Percentiles rank a stretch among this genome's conserved stretches.
phyloP scores from a whole-genome alignment of 92 coral and sea anemone genomes.

The Porites evermanni region DNA sequence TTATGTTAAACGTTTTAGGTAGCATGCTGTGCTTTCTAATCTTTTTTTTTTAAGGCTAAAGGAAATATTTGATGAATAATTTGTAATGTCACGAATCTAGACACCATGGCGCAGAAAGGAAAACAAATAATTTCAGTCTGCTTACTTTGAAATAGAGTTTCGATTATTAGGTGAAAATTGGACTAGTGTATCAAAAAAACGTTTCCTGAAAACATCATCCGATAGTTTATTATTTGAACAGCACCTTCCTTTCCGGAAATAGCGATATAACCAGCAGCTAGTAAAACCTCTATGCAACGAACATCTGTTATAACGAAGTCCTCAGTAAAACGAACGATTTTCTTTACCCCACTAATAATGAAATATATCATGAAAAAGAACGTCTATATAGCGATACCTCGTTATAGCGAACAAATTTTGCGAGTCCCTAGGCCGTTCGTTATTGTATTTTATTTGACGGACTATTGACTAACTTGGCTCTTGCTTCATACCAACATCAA shows the following conservation, averaged over 20 bases:
- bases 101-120: slow-evolving; percentile 32
- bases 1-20: slow-evolving; percentile 6
- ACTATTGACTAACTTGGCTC: too few species aligned
- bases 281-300: background rate
- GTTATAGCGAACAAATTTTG: too few species aligned
- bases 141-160: slow-evolving; percentile 8
- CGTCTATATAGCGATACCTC: too few species aligned
- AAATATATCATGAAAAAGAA: too few species aligned
- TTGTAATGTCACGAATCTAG: slow-evolving; percentile 27
- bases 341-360: too few species aligned
- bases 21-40: slow-evolving; percentile 10
- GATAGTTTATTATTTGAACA: slow-evolving; percentile 21
- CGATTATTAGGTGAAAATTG: slow-evolving; percentile 10
- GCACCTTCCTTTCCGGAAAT: slow-evolving; percentile 18
- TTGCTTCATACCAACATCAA: too few species aligned
- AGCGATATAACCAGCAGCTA: background rate
- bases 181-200: slow-evolving; percentile 17
- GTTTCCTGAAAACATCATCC: slow-evolving; percentile 22
- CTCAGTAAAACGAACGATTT: too few species aligned
- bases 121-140: slow-evolving; percentile 27
- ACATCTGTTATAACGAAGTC: too few species aligned
- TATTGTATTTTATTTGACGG: too few species aligned
- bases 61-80: slow-evolving; percentile 34
- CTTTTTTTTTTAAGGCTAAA: slow-evolving; percentile 1
- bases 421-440: too few species aligned